Evolutionary conservation across 1,140 invertebrate species (phyloP).

Genomic region (Cephus cinctus): DNA sequence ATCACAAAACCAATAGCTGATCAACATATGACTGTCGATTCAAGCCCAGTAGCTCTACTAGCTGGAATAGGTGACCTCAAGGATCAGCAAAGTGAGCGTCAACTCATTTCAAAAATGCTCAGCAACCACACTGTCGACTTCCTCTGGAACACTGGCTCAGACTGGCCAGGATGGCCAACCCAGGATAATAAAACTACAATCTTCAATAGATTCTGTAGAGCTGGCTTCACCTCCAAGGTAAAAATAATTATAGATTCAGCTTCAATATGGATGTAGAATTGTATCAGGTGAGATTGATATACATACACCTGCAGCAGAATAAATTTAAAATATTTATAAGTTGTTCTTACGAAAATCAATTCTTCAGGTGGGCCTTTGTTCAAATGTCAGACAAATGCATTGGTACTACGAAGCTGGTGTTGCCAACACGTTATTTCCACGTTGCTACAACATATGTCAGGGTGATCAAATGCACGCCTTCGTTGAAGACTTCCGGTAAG

Average conservation of each 20-base stretch:
- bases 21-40: slow-evolving; percentile 36
- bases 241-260: neutral
- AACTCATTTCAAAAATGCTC: slow-evolving; percentile 49
- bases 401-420: slow-evolving; percentile 85
- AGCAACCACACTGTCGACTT: slow-evolving; percentile 74
- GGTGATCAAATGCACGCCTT: slow-evolving; percentile 86
- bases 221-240: slow-evolving; percentile 88
- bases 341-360: slow-evolving; percentile 6
- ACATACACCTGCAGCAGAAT: too few species aligned
- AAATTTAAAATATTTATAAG: too few species aligned
- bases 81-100: slow-evolving; percentile 40
- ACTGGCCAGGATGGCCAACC: slow-evolving; percentile 71
- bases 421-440: slow-evolving; percentile 78
- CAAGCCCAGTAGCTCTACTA: slow-evolving; percentile 40
- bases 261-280: slow-evolving; percentile 6
- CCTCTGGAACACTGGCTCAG: slow-evolving; percentile 83
- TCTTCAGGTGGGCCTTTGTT: slow-evolving; percentile 69
- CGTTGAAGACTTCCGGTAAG: slow-evolving; percentile 75
- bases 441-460: slow-evolving; percentile 84
- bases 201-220: slow-evolving; percentile 76
- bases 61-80: slow-evolving; percentile 42
- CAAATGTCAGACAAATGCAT: slow-evolving; percentile 80
- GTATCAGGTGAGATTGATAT: neutral
- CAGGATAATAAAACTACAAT: slow-evolving; percentile 64
- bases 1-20: slow-evolving; percentile 21